A percentile compares a stretch with the other conserved stretches of the same genome.
These are phyloP conservation scores for Channa maculata DNA, from an alignment of 2,113 vertebrate species.

Conservation along the genomic window DNA sequence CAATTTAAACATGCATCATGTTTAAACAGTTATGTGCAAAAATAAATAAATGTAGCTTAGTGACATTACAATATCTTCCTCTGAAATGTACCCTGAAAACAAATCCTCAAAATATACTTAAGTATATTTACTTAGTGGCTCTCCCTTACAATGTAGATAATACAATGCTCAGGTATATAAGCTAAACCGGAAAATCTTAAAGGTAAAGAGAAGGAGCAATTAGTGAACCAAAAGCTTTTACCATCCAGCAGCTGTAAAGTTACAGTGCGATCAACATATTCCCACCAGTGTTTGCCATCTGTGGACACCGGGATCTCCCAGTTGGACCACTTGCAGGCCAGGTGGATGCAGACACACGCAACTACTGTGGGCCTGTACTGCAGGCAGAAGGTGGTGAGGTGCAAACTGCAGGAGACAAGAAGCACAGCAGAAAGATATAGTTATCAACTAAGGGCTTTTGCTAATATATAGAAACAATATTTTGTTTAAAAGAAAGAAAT, in stretches of 20 bases:
- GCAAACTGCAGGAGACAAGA: slow-evolving; percentile 86
- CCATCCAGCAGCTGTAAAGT: slow-evolving; percentile 95
- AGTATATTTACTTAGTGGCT: too few relatives aligned
- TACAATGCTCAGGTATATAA: too few relatives aligned
- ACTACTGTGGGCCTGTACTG: slow-evolving; percentile 98
- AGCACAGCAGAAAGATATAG: not conserved
- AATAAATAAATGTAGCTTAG: too few relatives aligned
- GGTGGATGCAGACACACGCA: slow-evolving; percentile 98
- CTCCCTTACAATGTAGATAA: too few relatives aligned
- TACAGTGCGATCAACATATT: slow-evolving; percentile 95
- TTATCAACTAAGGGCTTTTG: slow-evolving; percentile 2
- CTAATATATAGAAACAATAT: not conserved
- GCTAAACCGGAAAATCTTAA: too few relatives aligned
- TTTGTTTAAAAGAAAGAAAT: not conserved
- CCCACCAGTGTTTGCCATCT: slow-evolving; percentile 99
- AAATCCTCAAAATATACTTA: too few relatives aligned
- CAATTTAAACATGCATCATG: too few relatives aligned
- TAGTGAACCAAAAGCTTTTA: slow-evolving; percentile 58
- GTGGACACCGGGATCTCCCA: slow-evolving; percentile 99
- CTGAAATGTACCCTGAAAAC: too few relatives aligned
- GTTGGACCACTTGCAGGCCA: slow-evolving; percentile 99
- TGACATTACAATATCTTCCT: too few relatives aligned
- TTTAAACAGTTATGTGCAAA: too few relatives aligned
- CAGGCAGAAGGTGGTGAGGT: slow-evolving; percentile 99
- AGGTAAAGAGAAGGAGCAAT: not conserved